These are phyloP conservation scores for Theonella swinhoei DNA, from an alignment of 37 sponge, comb jelly and placozoan species.

Conservation along the genomic window DNA sequence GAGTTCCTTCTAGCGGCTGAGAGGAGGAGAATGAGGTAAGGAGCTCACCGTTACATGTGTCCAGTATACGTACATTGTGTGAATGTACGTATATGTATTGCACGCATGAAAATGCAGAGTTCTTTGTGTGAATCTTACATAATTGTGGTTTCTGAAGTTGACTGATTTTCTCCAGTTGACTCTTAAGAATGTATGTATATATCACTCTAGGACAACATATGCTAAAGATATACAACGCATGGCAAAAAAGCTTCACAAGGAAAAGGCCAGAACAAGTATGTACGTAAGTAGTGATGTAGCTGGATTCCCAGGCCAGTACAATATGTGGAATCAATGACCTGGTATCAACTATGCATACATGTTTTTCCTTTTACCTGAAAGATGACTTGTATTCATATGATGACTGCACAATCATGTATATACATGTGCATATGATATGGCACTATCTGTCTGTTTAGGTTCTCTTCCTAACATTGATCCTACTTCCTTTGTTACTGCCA, in stretches of 20 bases:
- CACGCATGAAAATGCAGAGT: too few relatives aligned
- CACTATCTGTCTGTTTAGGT: background rate
- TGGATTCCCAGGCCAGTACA: too few relatives aligned
- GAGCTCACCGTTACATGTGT: background rate
- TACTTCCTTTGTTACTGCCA: background rate
- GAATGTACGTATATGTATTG: too few relatives aligned
- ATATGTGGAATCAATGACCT: too few relatives aligned
- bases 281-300: too few relatives aligned
- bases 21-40: conserved; percentile 52
- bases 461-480: background rate
- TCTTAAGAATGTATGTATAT: background rate
- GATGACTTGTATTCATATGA: too few relatives aligned
- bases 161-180: background rate
- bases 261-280: background rate
- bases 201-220: conserved; percentile 16
- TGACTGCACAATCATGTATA: too few relatives aligned
- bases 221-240: conserved; percentile 19
- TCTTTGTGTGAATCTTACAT: too few relatives aligned
- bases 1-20: conserved; percentile 57
- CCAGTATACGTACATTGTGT: too few relatives aligned
- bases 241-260: background rate
- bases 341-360: too few relatives aligned
- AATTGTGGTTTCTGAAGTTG: too few relatives aligned
- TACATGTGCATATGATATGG: background rate
- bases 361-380: too few relatives aligned